Conservation (phyloP, 2,888 invertebrate genomes). For the Drosophila mulleri region DNA sequence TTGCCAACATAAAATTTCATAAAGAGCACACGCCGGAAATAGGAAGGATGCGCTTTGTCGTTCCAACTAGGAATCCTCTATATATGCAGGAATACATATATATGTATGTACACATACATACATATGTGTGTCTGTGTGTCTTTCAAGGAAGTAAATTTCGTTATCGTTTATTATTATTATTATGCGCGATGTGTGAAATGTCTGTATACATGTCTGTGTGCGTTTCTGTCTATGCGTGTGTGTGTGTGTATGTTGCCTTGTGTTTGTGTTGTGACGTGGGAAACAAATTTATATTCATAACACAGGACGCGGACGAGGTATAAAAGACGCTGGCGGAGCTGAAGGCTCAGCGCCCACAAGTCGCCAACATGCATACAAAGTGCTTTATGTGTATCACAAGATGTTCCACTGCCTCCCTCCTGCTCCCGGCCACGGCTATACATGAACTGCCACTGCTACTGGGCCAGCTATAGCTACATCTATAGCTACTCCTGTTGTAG, state of each 20-base stretch:
- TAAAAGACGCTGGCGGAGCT: conserved; percentile 16
- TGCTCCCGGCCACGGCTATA: not conserved
- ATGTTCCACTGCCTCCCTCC: conserved; percentile 34
- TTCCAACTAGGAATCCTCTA: conserved; percentile 10
- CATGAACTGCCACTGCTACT: not conserved
- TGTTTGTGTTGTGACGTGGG: conserved; percentile 78
- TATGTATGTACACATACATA: conserved; percentile 5
- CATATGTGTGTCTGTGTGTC: conserved; percentile 33
- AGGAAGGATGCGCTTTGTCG: conserved; percentile 73
- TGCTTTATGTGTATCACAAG: conserved; percentile 72
- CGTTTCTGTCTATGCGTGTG: not conserved
- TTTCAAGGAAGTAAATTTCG: conserved; percentile 75
- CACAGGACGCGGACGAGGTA: conserved; percentile 56
- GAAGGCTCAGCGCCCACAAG: conserved; percentile 37
- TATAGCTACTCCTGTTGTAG: conserved; percentile 9
- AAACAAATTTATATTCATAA: conserved; percentile 81
- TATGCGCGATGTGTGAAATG: conserved; percentile 78
- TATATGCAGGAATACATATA: not conserved
- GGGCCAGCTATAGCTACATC: not conserved
- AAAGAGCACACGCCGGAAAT: conserved; percentile 59
- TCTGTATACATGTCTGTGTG: conserved; percentile 48
- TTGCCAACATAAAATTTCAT: conserved; percentile 68
- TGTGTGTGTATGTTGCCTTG: conserved; percentile 6
- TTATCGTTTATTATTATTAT: conserved; percentile 82
- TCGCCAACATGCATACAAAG: conserved; percentile 75